phyloP scores from a whole-genome alignment of 2,888 invertebrate species.

The Drosophila tanythrix region DNA sequence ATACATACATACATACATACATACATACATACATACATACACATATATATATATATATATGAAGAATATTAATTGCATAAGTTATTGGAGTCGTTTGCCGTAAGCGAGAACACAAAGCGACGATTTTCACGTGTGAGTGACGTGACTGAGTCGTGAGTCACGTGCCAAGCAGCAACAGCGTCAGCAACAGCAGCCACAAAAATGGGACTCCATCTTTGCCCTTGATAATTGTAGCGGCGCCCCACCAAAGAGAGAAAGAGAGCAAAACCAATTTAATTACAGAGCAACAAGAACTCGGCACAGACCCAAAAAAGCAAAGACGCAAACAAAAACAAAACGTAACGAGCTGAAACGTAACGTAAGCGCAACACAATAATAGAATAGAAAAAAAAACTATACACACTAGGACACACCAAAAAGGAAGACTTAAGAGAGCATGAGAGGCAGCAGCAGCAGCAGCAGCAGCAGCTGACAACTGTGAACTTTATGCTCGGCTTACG shows the following conservation, averaged over 20 bases:
- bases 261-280: conserved; percentile 49
- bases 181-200: conserved; percentile 4
- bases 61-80: conserved; percentile 39
- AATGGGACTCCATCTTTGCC: conserved; percentile 6
- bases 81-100: conserved; percentile 35
- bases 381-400: conserved; percentile 5
- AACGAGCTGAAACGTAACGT: conserved; percentile 34
- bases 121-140: conserved; percentile 36
- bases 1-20: neutral
- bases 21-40: neutral
- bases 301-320: conserved; percentile 7
- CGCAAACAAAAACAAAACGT: conserved; percentile 18
- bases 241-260: conserved; percentile 13
- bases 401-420: neutral
- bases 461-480: conserved; percentile 44
- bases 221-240: conserved; percentile 30
- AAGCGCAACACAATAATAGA: conserved; percentile 37
- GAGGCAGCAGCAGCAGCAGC: neutral
- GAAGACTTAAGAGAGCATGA: neutral
- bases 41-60: neutral
- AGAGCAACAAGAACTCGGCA: conserved; percentile 27
- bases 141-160: conserved; percentile 48
- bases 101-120: conserved; percentile 6
- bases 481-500: conserved; percentile 57
- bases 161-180: conserved; percentile 24